Conservation (phyloP, 92 coral and sea anemone genomes). For the Diadumene lineata region DNA sequence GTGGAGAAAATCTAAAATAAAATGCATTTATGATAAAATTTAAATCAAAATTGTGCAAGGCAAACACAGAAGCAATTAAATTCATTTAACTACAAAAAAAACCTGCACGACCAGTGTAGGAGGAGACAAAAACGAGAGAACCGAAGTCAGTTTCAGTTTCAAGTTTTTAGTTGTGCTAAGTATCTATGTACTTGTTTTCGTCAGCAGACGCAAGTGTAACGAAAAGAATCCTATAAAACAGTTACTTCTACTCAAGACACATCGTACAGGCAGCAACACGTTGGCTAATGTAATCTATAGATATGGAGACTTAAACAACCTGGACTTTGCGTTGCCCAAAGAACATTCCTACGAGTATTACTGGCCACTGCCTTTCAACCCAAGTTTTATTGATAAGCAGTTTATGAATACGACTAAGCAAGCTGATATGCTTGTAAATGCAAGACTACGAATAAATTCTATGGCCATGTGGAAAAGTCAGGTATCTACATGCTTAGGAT, state of each 20-base stretch:
- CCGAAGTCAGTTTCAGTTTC: too few species aligned
- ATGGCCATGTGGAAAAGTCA: constrained; percentile 70
- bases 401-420: constrained; percentile 56
- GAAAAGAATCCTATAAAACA: constrained; percentile 33
- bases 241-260: constrained; percentile 67
- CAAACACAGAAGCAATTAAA: too few species aligned
- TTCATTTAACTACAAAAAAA: too few species aligned
- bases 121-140: too few species aligned
- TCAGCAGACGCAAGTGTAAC: constrained; percentile 3
- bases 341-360: constrained; percentile 68
- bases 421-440: constrained; percentile 58
- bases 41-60: too few species aligned
- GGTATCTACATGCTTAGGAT: constrained; percentile 61
- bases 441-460: constrained; percentile 60
- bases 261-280: constrained; percentile 71
- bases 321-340: constrained; percentile 90
- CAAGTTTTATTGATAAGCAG: constrained; percentile 81
- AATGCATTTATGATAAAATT: too few species aligned
- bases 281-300: constrained; percentile 85
- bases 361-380: constrained; percentile 87
- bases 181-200: too few species aligned
- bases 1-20: too few species aligned
- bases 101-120: too few species aligned
- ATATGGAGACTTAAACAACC: constrained; percentile 86
- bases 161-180: too few species aligned